These are phyloP conservation scores for Amia ocellicauda DNA, from an alignment of 2,113 vertebrate species.

Conservation along the genomic window DNA sequence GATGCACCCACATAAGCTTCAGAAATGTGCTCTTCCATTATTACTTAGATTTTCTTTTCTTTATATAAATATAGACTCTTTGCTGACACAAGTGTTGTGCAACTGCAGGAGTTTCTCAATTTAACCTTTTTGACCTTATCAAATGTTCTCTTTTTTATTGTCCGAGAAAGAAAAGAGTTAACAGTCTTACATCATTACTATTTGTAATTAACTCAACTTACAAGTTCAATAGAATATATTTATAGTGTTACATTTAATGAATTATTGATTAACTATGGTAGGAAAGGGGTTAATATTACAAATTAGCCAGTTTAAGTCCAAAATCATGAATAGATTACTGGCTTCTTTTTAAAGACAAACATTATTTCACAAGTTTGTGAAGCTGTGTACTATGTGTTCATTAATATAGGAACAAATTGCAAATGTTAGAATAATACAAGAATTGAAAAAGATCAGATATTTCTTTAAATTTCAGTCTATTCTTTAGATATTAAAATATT, in stretches of 20 bases:
- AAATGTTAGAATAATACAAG: no score
- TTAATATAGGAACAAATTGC: no score
- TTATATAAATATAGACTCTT: no score
- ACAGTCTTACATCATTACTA: slow-evolving; percentile 15
- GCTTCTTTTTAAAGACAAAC: slow-evolving; percentile 10
- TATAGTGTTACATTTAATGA: background rate
- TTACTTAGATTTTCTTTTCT: no score
- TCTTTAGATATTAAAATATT: no score
- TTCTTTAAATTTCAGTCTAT: no score
- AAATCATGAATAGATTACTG: slow-evolving; percentile 17
- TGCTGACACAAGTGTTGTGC: slow-evolving; percentile 4
- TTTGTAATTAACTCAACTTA: slow-evolving; percentile 15
- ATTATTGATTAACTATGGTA: no score
- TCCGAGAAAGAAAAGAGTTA: slow-evolving; percentile 7
- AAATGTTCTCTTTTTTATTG: slow-evolving; percentile 14
- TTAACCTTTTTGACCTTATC: slow-evolving; percentile 14
- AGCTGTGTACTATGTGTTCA: background rate
- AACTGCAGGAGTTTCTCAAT: slow-evolving; percentile 1
- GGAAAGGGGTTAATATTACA: no score
- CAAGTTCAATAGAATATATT: slow-evolving; percentile 16
- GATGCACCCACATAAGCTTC: no score
- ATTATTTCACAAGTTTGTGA: slow-evolving; percentile 11
- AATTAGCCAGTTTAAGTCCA: no score
- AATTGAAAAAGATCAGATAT: no score
- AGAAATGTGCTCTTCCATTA: no score